These are phyloP conservation scores for Chaetodon trifascialis DNA, from an alignment of 2,113 vertebrate species.

Conservation along the genomic window DNA sequence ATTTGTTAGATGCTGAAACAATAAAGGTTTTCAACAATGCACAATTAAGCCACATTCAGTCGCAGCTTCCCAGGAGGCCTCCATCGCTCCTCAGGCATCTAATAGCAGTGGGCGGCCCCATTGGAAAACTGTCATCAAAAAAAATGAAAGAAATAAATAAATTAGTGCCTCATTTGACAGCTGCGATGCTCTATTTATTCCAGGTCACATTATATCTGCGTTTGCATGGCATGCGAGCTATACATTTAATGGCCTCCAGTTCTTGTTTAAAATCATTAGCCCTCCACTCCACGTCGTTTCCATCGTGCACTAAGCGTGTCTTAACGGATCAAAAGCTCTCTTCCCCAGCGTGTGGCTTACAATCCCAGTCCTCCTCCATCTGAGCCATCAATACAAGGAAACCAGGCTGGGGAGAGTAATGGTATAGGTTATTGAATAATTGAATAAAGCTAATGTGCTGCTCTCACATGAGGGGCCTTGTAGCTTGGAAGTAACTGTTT, in stretches of 20 bases:
- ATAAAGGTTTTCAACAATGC: constrained; percentile 51
- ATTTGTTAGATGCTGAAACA: constrained; percentile 58
- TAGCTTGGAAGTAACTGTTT: constrained; percentile 25
- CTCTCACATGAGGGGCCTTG: constrained; percentile 45
- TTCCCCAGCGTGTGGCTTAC: constrained; percentile 21
- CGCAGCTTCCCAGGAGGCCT: constrained; percentile 49
- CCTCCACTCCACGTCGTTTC: constrained; percentile 26
- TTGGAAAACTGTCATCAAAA: constrained; percentile 32
- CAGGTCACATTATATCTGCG: constrained; percentile 14
- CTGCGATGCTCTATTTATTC: constrained; percentile 26
- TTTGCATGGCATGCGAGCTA: constrained; percentile 1
- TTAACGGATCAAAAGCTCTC: constrained; percentile 56
- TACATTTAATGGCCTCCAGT: constrained; percentile 8
- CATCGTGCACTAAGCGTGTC: constrained; percentile 29
- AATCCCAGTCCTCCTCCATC: constrained; percentile 43
- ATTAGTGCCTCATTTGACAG: background rate
- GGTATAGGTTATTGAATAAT: constrained; percentile 78
- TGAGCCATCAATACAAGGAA: constrained; percentile 62
- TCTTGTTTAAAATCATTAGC: constrained; percentile 26
- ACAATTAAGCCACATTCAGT: constrained; percentile 48
- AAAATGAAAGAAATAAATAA: background rate
- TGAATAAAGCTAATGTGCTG: constrained; percentile 77
- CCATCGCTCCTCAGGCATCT: background rate
- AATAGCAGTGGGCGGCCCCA: constrained; percentile 17
- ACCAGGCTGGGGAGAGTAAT: constrained; percentile 69